These are phyloP conservation scores for Mimumesa dahlbomi DNA, from an alignment of 2,888 invertebrate species.

Conservation along the genomic window DNA sequence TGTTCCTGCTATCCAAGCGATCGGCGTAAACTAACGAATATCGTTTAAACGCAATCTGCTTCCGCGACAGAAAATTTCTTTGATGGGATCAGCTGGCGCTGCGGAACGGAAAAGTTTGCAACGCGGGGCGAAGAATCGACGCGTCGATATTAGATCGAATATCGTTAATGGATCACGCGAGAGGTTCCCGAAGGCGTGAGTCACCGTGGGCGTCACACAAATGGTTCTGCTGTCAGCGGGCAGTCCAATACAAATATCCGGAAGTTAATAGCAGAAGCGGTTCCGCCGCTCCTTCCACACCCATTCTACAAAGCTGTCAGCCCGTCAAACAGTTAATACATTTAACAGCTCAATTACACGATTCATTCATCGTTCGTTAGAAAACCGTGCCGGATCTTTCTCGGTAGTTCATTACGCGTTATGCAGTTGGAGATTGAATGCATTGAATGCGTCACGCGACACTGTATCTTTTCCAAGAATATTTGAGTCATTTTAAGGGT, in stretches of 20 bases:
- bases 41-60: neutral
- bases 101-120: constrained; percentile 11
- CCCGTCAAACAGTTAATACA: constrained; percentile 23
- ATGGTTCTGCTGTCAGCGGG: constrained; percentile 51
- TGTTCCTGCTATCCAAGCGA: no score
- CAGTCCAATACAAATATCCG: constrained; percentile 58
- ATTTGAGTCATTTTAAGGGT: neutral
- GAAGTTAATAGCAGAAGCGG: constrained; percentile 52
- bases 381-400: neutral
- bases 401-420: neutral
- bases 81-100: neutral
- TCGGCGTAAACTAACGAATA: neutral
- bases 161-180: constrained; percentile 65
- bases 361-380: neutral
- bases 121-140: neutral
- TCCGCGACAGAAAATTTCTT: neutral
- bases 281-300: constrained; percentile 25
- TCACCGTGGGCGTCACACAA: constrained; percentile 50
- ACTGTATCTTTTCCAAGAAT: neutral
- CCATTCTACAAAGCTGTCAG: constrained; percentile 8
- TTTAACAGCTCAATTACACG: constrained; percentile 21
- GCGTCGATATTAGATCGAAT: constrained; percentile 43
- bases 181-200: constrained; percentile 49
- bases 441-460: neutral
- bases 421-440: neutral